A percentile compares a stretch with the other conserved stretches of the same genome.
Evolutionary conservation across 1,140 invertebrate species (phyloP).

Genomic region (Drosophila nebulosa): DNA sequence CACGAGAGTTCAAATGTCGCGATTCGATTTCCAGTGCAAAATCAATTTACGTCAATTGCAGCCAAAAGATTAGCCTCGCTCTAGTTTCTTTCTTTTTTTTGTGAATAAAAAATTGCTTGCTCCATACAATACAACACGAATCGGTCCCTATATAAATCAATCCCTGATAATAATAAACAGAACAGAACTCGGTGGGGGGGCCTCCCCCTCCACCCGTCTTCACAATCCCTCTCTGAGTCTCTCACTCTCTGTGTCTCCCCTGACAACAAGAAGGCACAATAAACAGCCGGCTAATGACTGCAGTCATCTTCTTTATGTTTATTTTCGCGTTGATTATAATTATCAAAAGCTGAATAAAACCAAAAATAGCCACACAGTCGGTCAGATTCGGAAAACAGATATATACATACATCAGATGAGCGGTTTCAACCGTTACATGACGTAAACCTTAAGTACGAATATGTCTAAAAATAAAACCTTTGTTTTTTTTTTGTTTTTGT

Average conservation of each 20-base stretch:
- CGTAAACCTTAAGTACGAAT: background rate
- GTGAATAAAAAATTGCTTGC: conserved; percentile 7
- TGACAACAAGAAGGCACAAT: conserved; percentile 39
- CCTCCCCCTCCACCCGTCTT: conserved; percentile 1
- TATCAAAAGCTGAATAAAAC: conserved; percentile 1
- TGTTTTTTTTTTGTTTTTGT: no score
- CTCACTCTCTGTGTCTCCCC: background rate
- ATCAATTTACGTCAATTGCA: conserved; percentile 74
- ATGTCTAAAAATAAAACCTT: background rate
- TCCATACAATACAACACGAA: conserved; percentile 10
- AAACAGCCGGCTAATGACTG: background rate
- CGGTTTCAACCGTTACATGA: background rate
- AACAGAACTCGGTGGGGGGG: conserved; percentile 12
- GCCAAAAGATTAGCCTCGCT: conserved; percentile 69
- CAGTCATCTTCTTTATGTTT: conserved; percentile 10
- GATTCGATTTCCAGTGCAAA: conserved; percentile 37
- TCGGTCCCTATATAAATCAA: conserved; percentile 52
- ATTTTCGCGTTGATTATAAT: background rate
- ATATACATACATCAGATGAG: background rate
- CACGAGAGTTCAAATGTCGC: background rate
- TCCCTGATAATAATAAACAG: conserved; percentile 59
- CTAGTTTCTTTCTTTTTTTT: conserved; percentile 37
- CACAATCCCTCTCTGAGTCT: background rate
- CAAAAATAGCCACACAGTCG: background rate
- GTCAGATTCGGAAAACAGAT: background rate